Percentiles rank a stretch among this genome's conserved stretches.
Evolutionary conservation across 2,888 invertebrate species (phyloP).

Genomic region (Eristalinus aeneus): DNA sequence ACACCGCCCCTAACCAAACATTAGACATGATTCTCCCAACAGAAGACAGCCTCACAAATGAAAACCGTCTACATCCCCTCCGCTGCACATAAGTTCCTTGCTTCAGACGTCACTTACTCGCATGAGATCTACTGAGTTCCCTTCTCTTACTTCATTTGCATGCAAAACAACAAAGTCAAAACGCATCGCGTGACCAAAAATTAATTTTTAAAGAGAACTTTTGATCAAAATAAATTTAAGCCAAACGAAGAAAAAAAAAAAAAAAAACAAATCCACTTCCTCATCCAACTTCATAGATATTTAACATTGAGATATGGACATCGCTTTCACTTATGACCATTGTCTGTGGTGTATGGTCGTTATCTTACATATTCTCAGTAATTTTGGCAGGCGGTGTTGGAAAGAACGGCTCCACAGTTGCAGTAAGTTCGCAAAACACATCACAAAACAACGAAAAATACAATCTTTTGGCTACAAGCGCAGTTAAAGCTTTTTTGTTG

Average conservation of each 20-base stretch:
- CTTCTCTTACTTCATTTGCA: background rate
- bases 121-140: too few relatives aligned
- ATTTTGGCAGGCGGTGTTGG: slow-evolving; percentile 97
- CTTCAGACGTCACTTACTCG: too few relatives aligned
- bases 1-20: too few relatives aligned
- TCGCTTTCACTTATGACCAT: slow-evolving; percentile 88
- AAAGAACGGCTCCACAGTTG: slow-evolving; percentile 99
- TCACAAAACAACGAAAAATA: slow-evolving; percentile 49
- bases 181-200: background rate
- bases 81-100: too few relatives aligned
- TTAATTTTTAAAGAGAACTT: background rate
- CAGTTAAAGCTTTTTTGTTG: slow-evolving; percentile 60
- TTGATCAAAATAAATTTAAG: background rate
- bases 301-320: slow-evolving; percentile 87
- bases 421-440: slow-evolving; percentile 87
- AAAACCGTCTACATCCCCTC: too few relatives aligned
- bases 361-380: slow-evolving; percentile 88
- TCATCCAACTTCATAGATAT: slow-evolving; percentile 81
- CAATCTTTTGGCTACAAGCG: slow-evolving; percentile 75
- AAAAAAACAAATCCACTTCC: slow-evolving; percentile 34
- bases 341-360: slow-evolving; percentile 86
- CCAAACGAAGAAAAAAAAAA: slow-evolving; percentile 9
- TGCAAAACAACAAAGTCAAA: background rate
- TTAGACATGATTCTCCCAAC: too few relatives aligned
- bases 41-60: too few relatives aligned